phyloP scores from a whole-genome alignment of 23 tunicate species.

The Halocynthia aurantium region DNA sequence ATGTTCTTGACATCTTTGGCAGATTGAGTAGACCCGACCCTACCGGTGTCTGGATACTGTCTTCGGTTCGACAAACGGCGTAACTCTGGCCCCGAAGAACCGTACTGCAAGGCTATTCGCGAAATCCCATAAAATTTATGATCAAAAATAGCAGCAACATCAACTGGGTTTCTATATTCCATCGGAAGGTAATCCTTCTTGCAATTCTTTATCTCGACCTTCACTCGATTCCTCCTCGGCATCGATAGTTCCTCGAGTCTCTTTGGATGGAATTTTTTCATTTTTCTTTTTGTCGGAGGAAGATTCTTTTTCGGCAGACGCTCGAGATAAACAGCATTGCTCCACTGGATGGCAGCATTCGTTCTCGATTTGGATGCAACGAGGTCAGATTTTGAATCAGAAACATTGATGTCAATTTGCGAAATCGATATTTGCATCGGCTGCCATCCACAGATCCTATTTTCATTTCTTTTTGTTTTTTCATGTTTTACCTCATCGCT shows the following conservation, averaged over 20 bases:
- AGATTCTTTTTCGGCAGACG: neutral
- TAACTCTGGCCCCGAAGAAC: neutral
- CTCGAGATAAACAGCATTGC: no score
- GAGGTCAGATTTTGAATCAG: no score
- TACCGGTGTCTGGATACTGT: neutral
- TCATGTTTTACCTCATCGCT: no score
- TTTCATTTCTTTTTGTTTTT: no score
- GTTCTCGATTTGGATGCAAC: no score
- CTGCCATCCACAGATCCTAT: no score
- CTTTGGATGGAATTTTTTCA: neutral
- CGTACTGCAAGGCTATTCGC: constrained; percentile 14
- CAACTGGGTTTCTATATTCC: constrained; percentile 1
- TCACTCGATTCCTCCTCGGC: constrained; percentile 3
- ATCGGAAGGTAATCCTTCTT: neutral
- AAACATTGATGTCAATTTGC: no score
- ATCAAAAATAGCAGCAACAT: neutral
- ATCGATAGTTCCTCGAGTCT: constrained; percentile 13
- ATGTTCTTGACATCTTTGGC: neutral
- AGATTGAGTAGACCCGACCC: neutral
- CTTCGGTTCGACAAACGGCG: no score
- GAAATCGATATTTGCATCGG: no score
- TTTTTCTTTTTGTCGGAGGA: neutral
- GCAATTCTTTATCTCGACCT: constrained; percentile 1
- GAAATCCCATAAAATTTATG: neutral
- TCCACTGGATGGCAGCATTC: no score